Base-by-base conservation (phyloP, 2,888 invertebrate genomes). In the Amblyjoppa proteus region DNA sequence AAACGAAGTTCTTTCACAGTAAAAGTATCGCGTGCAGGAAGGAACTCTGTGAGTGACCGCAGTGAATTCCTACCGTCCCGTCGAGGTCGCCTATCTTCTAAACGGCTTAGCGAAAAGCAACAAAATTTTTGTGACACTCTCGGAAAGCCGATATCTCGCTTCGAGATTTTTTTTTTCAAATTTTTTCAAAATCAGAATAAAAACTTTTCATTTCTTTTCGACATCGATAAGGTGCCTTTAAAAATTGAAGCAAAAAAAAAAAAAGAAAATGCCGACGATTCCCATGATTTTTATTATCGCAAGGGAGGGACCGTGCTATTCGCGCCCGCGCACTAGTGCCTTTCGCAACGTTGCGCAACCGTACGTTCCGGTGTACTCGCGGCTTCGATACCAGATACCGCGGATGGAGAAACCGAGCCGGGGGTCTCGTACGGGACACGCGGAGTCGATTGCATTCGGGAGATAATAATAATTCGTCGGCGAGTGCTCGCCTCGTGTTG, bases 301-400 rank as follows among this genome's bases (percentile, higher is more conserved):
- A 11, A 28, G 28, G 53, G 58, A 64, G 45, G 13, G 64, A 74
- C 74, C 80, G 84, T 85, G 78, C 88, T 78, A 81, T 87, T 88
- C 83, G 87, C 61, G 28, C 53, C 81, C 83, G 71, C 64, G 56
- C 64, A 61, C 69, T 49, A n/a, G 66, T 11, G 41, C 11, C 64
- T 81, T 73, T 83, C 83, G 77, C 69, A 81, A 80, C 38, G 64
- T 88, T 87, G 81, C 70, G 81, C 81, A 75, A 88, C 75, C 49
- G 70, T 28, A 11, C 13, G 9, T 56, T 25, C 25, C 58, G 13
- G n/a, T 34, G 16, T 49, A 49, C 49, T 61, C 31, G 28, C 71
- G 28, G 34, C n/a, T 53, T 13, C 61, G 49, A 20, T 71, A 61
- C n/a, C 34, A 49, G 61, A 71, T 79, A 34, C 25, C 16, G 34